Percentiles rank a stretch among this genome's conserved stretches.
These are phyloP conservation scores for Sesamia inferens DNA, from an alignment of 2,888 invertebrate species.

Conservation along the genomic window DNA sequence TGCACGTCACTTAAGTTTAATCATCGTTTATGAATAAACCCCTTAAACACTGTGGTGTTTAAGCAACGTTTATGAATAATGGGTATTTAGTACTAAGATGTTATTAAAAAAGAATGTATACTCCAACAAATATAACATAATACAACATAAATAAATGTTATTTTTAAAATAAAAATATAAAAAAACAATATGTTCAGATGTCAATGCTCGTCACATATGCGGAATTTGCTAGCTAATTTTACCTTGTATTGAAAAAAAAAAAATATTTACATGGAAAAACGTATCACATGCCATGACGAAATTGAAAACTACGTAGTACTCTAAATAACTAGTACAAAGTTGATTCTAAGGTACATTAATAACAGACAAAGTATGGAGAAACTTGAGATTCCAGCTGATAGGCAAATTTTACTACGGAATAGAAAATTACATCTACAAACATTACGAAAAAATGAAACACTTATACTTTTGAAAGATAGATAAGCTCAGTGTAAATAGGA, in stretches of 20 bases:
- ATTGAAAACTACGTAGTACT: constrained; percentile 26
- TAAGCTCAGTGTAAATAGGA: neutral
- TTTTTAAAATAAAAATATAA: too few species aligned
- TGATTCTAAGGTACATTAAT: constrained; percentile 1
- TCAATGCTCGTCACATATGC: too few species aligned
- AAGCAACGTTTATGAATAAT: too few species aligned
- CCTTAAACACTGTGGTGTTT: too few species aligned
- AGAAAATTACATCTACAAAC: neutral
- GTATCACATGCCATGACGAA: constrained; percentile 38
- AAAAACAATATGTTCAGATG: too few species aligned
- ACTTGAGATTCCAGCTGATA: constrained; percentile 15
- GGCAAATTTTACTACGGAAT: neutral
- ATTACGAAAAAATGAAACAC: too few species aligned
- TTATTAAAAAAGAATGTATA: too few species aligned
- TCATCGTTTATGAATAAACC: too few species aligned
- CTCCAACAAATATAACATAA: too few species aligned
- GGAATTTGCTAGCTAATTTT: neutral
- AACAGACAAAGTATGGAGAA: constrained; percentile 10
- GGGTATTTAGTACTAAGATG: too few species aligned
- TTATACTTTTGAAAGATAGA: neutral
- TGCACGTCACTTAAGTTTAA: too few species aligned
- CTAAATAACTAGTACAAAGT: neutral
- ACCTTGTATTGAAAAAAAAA: neutral
- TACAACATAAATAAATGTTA: too few species aligned
- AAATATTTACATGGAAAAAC: constrained; percentile 26